phyloP scores from a whole-genome alignment of 1,140 invertebrate genomes.

The Mya arenaria region DNA sequence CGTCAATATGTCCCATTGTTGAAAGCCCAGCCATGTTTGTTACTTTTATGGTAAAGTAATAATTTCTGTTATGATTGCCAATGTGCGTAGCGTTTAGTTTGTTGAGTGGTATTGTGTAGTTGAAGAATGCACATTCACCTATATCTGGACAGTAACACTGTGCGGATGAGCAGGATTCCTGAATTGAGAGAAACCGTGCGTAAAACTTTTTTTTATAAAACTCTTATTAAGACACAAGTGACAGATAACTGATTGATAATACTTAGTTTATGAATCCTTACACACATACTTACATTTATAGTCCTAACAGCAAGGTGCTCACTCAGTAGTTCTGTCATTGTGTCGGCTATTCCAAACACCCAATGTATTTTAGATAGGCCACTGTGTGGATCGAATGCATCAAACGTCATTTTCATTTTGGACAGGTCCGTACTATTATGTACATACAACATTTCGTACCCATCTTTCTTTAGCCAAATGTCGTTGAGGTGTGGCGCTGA shows the following conservation, averaged over 20 bases:
- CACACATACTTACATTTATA: neutral
- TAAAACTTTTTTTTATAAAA: neutral
- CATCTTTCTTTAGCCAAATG: conserved; percentile 51
- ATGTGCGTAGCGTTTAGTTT: conserved; percentile 48
- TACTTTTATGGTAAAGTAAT: conserved; percentile 52
- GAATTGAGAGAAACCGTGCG: neutral
- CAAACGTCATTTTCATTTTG: conserved; percentile 60
- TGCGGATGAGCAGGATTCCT: neutral
- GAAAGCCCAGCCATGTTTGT: conserved; percentile 55
- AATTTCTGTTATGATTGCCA: conserved; percentile 61
- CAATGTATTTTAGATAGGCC: conserved; percentile 50
- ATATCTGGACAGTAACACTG: conserved; percentile 56
- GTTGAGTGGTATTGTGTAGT: conserved; percentile 52
- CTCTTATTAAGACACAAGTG: too few relatives aligned
- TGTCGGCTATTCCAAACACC: conserved; percentile 39
- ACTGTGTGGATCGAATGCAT: conserved; percentile 64
- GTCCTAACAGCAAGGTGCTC: neutral
- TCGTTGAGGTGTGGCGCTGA: conserved; percentile 40
- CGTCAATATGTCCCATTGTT: conserved; percentile 19
- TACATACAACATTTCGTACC: conserved; percentile 53
- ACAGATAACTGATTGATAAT: too few relatives aligned
- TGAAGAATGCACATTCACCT: conserved; percentile 37
- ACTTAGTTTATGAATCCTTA: neutral
- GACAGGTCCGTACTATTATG: conserved; percentile 65
- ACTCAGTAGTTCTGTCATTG: neutral